These are phyloP conservation scores for Leucophenga maculata DNA, from an alignment of 2,888 invertebrate genomes.

Conservation along the genomic window DNA sequence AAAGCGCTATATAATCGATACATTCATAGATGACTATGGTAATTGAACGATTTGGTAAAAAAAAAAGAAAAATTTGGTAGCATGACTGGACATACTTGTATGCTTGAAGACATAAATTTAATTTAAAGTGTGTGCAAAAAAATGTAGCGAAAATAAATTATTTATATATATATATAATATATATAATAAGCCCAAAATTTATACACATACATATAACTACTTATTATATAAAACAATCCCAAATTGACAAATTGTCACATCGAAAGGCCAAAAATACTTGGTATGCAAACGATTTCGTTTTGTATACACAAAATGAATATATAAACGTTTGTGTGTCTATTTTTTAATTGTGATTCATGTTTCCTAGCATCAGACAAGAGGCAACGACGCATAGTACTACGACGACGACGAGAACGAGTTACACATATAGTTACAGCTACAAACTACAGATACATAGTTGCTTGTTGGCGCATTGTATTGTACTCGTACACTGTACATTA, in stretches of 20 bases:
- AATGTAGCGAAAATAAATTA: background rate
- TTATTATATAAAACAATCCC: conserved; percentile 22
- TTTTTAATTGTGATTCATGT: conserved; percentile 58
- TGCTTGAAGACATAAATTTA: conserved; percentile 15
- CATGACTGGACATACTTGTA: conserved; percentile 19
- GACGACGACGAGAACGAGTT: no score
- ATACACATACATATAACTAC: conserved; percentile 23
- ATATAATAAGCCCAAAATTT: conserved; percentile 26
- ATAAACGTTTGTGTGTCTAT: conserved; percentile 19
- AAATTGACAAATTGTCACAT: conserved; percentile 16
- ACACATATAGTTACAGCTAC: no score
- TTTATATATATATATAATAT: conserved; percentile 25
- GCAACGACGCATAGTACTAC: background rate
- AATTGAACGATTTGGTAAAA: conserved; percentile 55
- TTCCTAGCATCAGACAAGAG: conserved; percentile 41
- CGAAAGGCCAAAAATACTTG: background rate
- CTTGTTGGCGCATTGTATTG: background rate
- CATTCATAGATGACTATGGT: conserved; percentile 71
- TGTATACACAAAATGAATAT: background rate
- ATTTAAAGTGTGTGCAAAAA: conserved; percentile 24
- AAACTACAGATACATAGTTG: background rate
- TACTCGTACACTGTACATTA: conserved; percentile 4
- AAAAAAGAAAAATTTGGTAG: conserved; percentile 25
- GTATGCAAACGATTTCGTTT: background rate
- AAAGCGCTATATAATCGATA: conserved; percentile 71